A percentile compares a stretch with the other conserved stretches of the same genome.
Conservation (phyloP, 2,888 invertebrate species). For the Alviniconcha strummeri region DNA sequence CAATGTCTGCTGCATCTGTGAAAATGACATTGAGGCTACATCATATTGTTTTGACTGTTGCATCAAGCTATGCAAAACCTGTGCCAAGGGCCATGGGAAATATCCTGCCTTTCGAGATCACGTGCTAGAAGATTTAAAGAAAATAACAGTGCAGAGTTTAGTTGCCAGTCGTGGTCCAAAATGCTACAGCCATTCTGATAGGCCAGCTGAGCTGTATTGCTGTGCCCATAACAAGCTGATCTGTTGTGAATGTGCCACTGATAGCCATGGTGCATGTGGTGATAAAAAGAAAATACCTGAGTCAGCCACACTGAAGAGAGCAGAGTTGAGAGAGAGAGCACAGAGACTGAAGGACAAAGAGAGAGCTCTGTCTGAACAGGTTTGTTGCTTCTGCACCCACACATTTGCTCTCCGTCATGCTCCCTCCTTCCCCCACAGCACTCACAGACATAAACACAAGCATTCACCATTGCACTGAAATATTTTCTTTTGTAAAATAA, state of each 20-base stretch:
- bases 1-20: not conserved
- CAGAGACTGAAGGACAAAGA: slow-evolving; percentile 10
- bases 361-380: too few species aligned
- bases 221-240: not conserved
- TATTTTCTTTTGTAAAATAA: too few species aligned
- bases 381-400: too few species aligned
- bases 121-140: not conserved
- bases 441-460: too few species aligned
- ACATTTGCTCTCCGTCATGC: too few species aligned
- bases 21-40: not conserved
- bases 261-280: not conserved
- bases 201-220: slow-evolving; percentile 12
- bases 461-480: too few species aligned
- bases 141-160: not conserved
- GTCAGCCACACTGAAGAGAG: not conserved
- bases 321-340: not conserved
- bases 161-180: not conserved
- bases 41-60: not conserved
- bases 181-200: not conserved
- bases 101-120: not conserved
- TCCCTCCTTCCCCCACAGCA: too few species aligned
- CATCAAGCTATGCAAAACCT: not conserved
- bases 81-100: not conserved
- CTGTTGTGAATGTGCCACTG: not conserved
- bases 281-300: not conserved